These are phyloP conservation scores for Trigoniulus corallinus DNA, from an alignment of 1,140 invertebrate genomes.

Conservation along the genomic window DNA sequence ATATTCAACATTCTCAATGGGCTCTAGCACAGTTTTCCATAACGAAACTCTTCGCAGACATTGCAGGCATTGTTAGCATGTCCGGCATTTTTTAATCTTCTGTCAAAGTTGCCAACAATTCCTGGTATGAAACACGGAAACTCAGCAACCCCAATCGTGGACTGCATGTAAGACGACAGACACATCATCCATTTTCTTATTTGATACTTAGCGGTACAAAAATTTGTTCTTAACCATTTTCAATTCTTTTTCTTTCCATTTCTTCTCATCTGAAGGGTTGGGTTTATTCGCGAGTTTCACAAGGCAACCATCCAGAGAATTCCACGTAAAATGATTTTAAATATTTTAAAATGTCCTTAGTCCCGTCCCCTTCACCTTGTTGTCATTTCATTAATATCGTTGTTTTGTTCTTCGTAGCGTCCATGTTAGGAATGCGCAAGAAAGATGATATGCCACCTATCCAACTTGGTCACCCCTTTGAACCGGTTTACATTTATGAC, in stretches of 20 bases:
- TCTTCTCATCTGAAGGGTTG: constrained; percentile 32
- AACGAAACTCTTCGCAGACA: constrained; percentile 16
- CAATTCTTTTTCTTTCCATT: neutral
- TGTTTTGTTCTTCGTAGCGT: neutral
- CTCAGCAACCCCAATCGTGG: constrained; percentile 72
- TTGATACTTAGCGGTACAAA: too few relatives aligned
- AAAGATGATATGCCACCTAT: constrained; percentile 13
- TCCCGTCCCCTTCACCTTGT: too few relatives aligned
- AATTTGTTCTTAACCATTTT: neutral
- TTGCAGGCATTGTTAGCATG: constrained; percentile 64
- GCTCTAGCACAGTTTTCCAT: neutral
- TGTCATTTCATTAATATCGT: neutral
- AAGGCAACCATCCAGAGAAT: constrained; percentile 19
- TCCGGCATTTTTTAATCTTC: constrained; percentile 80
- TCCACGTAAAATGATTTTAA: too few relatives aligned
- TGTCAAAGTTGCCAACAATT: constrained; percentile 44
- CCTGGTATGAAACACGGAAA: constrained; percentile 32
- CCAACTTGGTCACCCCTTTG: constrained; percentile 47
- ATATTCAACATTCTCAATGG: neutral
- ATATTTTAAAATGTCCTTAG: too few relatives aligned
- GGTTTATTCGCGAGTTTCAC: constrained; percentile 47
- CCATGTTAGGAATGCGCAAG: neutral
- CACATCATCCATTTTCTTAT: too few relatives aligned
- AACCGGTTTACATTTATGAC: constrained; percentile 63
- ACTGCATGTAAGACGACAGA: constrained; percentile 72